Percentiles rank a stretch among this genome's conserved stretches.
Conservation (phyloP, 2,113 vertebrate species). For the Protobothrops mucrosquamatus region DNA sequence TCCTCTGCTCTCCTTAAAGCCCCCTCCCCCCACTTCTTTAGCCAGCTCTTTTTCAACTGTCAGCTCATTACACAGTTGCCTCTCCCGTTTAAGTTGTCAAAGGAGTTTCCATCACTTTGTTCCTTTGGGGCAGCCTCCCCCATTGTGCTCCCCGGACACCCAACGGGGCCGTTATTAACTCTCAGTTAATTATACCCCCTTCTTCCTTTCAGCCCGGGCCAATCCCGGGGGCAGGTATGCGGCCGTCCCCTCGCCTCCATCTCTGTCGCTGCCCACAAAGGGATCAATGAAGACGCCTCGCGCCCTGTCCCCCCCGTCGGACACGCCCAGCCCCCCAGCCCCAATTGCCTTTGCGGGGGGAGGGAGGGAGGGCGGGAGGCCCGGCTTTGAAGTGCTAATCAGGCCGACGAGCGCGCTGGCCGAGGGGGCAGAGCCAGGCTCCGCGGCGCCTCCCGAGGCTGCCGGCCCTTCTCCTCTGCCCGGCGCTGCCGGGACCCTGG, state of each 20-base stretch:
- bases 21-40: constrained; percentile 21
- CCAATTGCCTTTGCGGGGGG: constrained; percentile 86
- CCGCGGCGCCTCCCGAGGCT: constrained; percentile 76
- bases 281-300: constrained; percentile 86
- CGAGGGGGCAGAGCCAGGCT: constrained; percentile 72
- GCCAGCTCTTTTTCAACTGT: constrained; percentile 54
- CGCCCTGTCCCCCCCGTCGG: constrained; percentile 82
- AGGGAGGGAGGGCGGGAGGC: constrained; percentile 88
- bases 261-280: constrained; percentile 83
- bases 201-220: constrained; percentile 87
- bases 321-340: constrained; percentile 87
- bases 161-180: constrained; percentile 89
- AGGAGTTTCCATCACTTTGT: constrained; percentile 72
- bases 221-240: constrained; percentile 82
- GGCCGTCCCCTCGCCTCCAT: constrained; percentile 82
- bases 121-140: constrained; percentile 75
- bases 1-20: constrained; percentile 66
- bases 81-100: constrained; percentile 80
- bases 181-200: constrained; percentile 90
- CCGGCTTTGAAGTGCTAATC: constrained; percentile 90
- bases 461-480: constrained; percentile 67
- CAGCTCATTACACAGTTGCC: constrained; percentile 76
- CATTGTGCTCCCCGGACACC: constrained; percentile 76
- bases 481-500: constrained; percentile 71
- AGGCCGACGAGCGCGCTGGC: constrained; percentile 82